Evolutionary conservation across 2,888 invertebrate genomes (phyloP), one percentile per base, ranked within the genome.

Genomic region (Pogonocherus hispidulus): DNA sequence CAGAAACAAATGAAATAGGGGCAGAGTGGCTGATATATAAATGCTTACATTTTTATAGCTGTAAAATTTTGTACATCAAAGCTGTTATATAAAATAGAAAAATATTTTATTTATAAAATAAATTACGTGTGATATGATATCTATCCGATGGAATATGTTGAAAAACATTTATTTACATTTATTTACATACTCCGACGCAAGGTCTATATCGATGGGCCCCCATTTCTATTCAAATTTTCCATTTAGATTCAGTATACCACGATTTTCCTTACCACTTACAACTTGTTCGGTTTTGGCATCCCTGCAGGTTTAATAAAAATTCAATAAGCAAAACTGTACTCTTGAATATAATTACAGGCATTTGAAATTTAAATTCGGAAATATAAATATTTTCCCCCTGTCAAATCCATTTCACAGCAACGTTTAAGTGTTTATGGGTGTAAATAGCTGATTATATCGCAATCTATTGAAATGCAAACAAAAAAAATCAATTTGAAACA

Each of bases 161-260:
- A 55, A 46, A 62, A 60, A 51, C 59, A 65, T 55, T 60, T n/a
- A n/a, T n/a, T n/a, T n/a, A n/a, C n/a, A n/a, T 64, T 52, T 62
- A 62, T 63, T 67, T 67, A 52, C 63, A 63, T 56, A 55, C 52
- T 55, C 47, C 62, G 19, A 67, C 32, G 44, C 46, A 32, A 44
- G 56, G 23, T 46, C 64, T 44, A 59, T 66, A 64, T 63, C 57
- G 67, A 70, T 69, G 66, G 68, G 66, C 66, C 70, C 73, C 71
- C 75, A 78, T 80, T 79, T 77, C 76, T 75, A 78, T 78, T 79
- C 74, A 79, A 80, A 79, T 79, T 79, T 80, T 75, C 79, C 77
- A 80, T 79, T 79, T 79, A 79, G 77, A 79, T 79, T 79, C 80
- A 78, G 77, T 76, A 76, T 72, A 72, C 70, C 73, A 69, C 76